A percentile compares a stretch with the other conserved stretches of the same genome.
Evolutionary conservation across 2,888 invertebrate genomes (phyloP).

Genomic region (Meghimatium bilineatum): DNA sequence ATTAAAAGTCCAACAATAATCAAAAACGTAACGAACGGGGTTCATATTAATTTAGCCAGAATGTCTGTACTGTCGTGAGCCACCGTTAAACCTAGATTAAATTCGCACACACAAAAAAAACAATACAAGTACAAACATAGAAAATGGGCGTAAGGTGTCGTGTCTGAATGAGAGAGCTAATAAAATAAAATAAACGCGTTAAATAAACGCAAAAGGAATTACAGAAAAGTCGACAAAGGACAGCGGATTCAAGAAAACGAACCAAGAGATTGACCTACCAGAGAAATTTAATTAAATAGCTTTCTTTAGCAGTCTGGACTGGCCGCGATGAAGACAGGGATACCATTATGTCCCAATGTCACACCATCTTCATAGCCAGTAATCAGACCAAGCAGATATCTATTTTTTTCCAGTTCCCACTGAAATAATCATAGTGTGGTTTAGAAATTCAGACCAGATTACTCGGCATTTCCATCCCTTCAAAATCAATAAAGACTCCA

Average conservation of each 20-base stretch:
- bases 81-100: too few species aligned
- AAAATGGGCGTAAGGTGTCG: too few species aligned
- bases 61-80: too few species aligned
- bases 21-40: too few species aligned
- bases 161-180: too few species aligned
- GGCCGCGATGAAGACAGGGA: neutral
- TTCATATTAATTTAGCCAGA: too few species aligned
- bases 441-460: conserved; percentile 2
- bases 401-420: neutral
- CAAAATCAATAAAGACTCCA: neutral
- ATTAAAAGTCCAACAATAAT: too few species aligned
- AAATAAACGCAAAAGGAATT: too few species aligned
- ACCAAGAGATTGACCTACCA: neutral
- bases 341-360: neutral
- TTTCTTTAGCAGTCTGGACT: neutral
- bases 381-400: neutral
- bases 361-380: neutral
- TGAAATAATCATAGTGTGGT: neutral
- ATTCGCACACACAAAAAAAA: too few species aligned
- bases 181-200: too few species aligned
- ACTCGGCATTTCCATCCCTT: neutral
- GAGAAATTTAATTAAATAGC: neutral
- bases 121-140: too few species aligned
- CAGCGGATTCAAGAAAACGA: neutral
- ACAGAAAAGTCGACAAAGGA: neutral